Conservation (phyloP, 2,797 vertebrate species). For the Babyrousa celebensis region DNA sequence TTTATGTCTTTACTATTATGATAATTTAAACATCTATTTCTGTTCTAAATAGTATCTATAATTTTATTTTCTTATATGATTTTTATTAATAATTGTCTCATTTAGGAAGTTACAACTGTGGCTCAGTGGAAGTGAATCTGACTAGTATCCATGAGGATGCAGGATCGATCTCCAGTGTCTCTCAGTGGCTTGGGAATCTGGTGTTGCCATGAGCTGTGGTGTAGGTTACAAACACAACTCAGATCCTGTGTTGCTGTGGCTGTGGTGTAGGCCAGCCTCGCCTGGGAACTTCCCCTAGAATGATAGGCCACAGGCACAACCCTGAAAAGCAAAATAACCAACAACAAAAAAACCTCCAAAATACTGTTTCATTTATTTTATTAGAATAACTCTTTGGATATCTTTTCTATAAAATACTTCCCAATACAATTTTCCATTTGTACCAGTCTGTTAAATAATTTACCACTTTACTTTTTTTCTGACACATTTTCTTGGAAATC, state of each 20-base stretch:
- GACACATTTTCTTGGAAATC: neutral
- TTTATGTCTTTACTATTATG: neutral
- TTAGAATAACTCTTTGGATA: neutral
- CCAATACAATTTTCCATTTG: slow-evolving; percentile 12
- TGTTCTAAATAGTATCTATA: neutral
- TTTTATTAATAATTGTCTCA: neutral
- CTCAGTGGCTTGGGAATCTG: no score
- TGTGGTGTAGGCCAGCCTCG: no score
- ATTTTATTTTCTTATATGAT: slow-evolving; percentile 35
- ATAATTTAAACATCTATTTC: slow-evolving; percentile 16
- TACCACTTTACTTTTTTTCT: neutral
- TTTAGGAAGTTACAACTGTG: neutral
- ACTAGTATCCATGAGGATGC: no score
- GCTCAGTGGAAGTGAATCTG: no score
- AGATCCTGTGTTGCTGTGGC: no score
- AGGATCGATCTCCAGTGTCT: no score
- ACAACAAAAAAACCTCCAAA: no score
- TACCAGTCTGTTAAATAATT: slow-evolving; percentile 46
- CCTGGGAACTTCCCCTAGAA: no score
- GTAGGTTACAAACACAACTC: no score
- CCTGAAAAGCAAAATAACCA: no score
- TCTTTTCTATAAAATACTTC: slow-evolving; percentile 45
- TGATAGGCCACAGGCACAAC: no score
- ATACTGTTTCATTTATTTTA: neutral
- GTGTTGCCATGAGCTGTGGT: no score